Evolutionary conservation across 2,113 vertebrate species (phyloP), one percentile per base, ranked within the genome.

Genomic region (Platycercus adscitus): DNA sequence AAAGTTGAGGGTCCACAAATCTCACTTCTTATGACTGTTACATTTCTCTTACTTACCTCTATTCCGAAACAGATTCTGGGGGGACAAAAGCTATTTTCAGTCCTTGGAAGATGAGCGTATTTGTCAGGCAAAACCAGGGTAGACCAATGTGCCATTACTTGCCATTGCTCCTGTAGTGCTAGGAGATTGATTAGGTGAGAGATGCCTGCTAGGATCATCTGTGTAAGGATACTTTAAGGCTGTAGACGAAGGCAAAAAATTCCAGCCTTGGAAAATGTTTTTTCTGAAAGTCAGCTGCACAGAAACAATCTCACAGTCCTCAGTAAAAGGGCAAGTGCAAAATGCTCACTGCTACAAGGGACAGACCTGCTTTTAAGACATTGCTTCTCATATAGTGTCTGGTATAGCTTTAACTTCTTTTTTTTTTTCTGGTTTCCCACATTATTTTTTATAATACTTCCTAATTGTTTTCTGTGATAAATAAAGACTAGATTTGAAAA

Each of bases 141-240:
- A 86, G 77, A 88, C 18, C 55, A 60, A 75, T 23, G 68, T 81
- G 46, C n/a, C 69, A 81, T 75, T 78, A 88, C 66, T 46, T 70
- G 14, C 11, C 19, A 46, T 55, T 35, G 46, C 35, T 75, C 18
- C 13, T 41, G 23, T 73, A 63, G 55, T 75, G 55, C 37, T 63
- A 55, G 33, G 21, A 47, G 86, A 86, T 83, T 88, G 86, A 93
- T 94, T 75, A 93, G 39, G 83, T 93, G 88, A 95, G 60, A 35
- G 47, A 28, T 60, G 55, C 82, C 83, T 88, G 26, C 37, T 70
- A 70, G 58, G 63, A 86, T 94, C 63, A 90, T 86, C 88, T 70
- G 8, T 5, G 12, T 14, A 83, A 76, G 19, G 17, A 21, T 80
- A 35, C 37, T 65, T 72, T 73, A 88, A 86, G 37, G n/a, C n/a